Percentiles rank a stretch among this genome's conserved stretches.
Evolutionary conservation across 1,140 invertebrate genomes (phyloP).

Genomic region (Parasteatoda tepidariorum): DNA sequence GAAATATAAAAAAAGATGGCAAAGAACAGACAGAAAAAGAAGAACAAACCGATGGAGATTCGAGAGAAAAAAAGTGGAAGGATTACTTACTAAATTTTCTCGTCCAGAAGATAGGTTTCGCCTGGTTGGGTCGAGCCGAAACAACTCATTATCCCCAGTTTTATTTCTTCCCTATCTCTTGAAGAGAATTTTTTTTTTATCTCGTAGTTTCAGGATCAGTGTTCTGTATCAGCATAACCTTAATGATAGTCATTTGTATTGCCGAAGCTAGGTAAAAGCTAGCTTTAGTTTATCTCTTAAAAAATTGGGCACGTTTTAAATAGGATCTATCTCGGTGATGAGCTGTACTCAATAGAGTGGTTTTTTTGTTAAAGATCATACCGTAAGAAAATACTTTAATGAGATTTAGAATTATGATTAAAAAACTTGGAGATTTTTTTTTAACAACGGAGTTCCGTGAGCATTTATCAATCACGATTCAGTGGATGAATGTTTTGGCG

Average conservation of each 20-base stretch:
- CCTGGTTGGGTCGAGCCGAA: conserved; percentile 26
- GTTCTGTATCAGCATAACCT: conserved; percentile 40
- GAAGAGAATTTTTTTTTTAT: background rate
- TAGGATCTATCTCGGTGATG: too few species aligned
- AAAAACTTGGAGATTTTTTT: too few species aligned
- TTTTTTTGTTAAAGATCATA: too few species aligned
- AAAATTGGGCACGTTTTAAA: too few species aligned
- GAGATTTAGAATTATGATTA: too few species aligned
- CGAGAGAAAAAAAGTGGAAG: conserved; percentile 19
- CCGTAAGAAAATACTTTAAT: too few species aligned
- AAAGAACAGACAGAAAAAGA: background rate
- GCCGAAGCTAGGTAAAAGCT: conserved; percentile 23
- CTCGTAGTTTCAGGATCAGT: background rate
- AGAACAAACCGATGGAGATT: background rate
- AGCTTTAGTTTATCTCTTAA: too few species aligned
- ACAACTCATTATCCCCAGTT: conserved; percentile 48
- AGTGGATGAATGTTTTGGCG: too few species aligned
- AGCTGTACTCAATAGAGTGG: too few species aligned
- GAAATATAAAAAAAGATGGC: background rate
- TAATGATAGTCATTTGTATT: conserved; percentile 49
- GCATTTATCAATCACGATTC: too few species aligned
- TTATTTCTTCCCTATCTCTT: conserved; percentile 46
- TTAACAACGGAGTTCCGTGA: too few species aligned
- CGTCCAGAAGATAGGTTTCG: conserved; percentile 29
- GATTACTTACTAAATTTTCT: conserved; percentile 52